Base-by-base conservation (phyloP, 2,797 vertebrate genomes). In the Pogoniulus pusillus region DNA sequence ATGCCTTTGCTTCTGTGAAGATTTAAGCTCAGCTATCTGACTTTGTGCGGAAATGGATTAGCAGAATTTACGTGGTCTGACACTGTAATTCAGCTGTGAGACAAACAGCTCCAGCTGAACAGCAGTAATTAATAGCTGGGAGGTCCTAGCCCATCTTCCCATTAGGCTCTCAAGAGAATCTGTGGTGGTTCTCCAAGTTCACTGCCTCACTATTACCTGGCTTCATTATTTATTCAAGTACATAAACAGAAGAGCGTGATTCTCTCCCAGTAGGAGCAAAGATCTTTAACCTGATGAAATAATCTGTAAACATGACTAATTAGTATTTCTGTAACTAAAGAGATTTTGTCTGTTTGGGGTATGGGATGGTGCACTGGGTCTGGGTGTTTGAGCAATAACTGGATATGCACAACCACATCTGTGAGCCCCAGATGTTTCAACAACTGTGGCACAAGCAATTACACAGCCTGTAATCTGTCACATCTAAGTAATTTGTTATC, bases 381-480 rank as follows among this genome's bases (percentile, higher is more conserved):
- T 70, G 72, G n/a, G 53, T 49, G 62, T 81, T 85, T 75, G 91
- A 82, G 92, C 73, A 90, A 87, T 70, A 95, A 88, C 32, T 90
- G 75, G 77, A 86, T 76, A 83, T 83, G 91, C 85, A 77, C 12
- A 30, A 53, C 41, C 76, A 74, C 83, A 94, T 94, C 81, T 94
- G 78, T 35, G 64, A 92, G 72, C 53, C 73, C 93, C 95, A 94
- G 95, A 93, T 92, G 92, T 94, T 94, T 90, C 37, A 93, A 77
- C 92, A 91, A 85, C 82, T 86, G 84, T 72, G 85, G 87, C 82
- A 96, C 90, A 91, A 91, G 90, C 77, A 82, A 74, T 91, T 93
- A 91, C 92, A 89, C 70, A 65, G 78, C 80, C 89, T 79, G 69
- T 88, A 84, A 95, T 93, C 63, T 80, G 89, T 70, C 68, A 83